Percentiles rank a stretch among this genome's conserved stretches.
These are phyloP conservation scores for Progne subis DNA, from an alignment of 2,113 vertebrate species.

Conservation along the genomic window DNA sequence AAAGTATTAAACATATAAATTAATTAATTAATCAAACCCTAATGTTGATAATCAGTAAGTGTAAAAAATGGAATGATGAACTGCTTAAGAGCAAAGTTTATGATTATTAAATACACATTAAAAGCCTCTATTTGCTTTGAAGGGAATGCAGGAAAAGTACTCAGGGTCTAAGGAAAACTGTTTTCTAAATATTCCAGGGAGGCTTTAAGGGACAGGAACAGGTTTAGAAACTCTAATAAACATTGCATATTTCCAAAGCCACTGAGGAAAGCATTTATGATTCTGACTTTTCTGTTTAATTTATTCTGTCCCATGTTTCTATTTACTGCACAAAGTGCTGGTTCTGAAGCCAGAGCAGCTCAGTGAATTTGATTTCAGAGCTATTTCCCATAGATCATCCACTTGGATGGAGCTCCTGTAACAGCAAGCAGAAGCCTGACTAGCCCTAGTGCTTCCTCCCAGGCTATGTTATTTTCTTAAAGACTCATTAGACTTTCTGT, in stretches of 20 bases:
- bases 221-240: not conserved
- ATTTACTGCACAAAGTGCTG: not conserved
- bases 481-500: not conserved
- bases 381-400: not conserved
- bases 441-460: not conserved
- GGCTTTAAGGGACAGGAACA: not conserved
- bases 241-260: not conserved
- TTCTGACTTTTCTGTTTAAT: not conserved
- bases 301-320: slow-evolving; percentile 10
- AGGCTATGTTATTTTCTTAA: not conserved
- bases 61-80: not conserved
- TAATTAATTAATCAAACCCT: not conserved
- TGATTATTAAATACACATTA: not conserved
- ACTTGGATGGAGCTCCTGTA: not conserved
- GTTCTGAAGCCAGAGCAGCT: not conserved
- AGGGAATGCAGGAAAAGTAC: not conserved
- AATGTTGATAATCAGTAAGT: not conserved
- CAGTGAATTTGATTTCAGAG: slow-evolving; percentile 15
- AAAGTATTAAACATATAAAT: not conserved
- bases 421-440: not conserved
- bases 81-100: not conserved
- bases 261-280: not conserved
- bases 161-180: not conserved
- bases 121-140: not conserved
- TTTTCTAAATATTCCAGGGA: not conserved